These are phyloP conservation scores for Podargus strigoides DNA, from an alignment of 2,797 vertebrate species.

Conservation along the genomic window DNA sequence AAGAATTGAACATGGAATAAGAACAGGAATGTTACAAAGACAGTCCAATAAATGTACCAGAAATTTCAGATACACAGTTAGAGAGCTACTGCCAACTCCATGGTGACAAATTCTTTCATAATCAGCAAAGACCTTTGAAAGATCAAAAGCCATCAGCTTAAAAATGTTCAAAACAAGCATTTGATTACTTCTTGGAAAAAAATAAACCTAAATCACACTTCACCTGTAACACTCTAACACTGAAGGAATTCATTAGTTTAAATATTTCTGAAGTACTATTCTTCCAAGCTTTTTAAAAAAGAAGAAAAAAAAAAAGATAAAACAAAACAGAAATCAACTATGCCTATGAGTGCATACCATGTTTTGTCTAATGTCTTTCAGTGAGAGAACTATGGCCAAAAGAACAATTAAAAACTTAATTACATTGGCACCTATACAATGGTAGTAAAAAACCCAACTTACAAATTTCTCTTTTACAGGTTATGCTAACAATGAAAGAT, in stretches of 20 bases:
- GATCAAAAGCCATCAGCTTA: background rate
- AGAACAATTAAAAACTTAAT: background rate
- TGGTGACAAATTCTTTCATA: background rate
- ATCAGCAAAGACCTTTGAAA: background rate
- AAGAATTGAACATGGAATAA: background rate
- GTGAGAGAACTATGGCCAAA: background rate
- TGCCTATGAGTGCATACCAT: background rate
- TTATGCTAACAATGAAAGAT: background rate
- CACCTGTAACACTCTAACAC: background rate
- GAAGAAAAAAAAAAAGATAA: too few species aligned
- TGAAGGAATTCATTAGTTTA: background rate
- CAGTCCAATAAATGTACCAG: background rate
- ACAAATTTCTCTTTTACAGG: rapidly evolving
- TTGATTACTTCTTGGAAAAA: background rate
- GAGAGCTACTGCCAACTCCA: background rate
- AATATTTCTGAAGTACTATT: background rate
- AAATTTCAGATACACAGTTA: background rate
- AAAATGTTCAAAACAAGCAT: background rate
- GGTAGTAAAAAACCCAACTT: background rate
- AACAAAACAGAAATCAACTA: background rate
- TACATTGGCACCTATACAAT: background rate
- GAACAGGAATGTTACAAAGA: background rate
- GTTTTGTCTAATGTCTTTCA: background rate
- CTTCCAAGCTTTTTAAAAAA: background rate
- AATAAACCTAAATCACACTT: background rate